Evolutionary conservation across 2,888 invertebrate species (phyloP).

Genomic region (Danaus chrysippus): DNA sequence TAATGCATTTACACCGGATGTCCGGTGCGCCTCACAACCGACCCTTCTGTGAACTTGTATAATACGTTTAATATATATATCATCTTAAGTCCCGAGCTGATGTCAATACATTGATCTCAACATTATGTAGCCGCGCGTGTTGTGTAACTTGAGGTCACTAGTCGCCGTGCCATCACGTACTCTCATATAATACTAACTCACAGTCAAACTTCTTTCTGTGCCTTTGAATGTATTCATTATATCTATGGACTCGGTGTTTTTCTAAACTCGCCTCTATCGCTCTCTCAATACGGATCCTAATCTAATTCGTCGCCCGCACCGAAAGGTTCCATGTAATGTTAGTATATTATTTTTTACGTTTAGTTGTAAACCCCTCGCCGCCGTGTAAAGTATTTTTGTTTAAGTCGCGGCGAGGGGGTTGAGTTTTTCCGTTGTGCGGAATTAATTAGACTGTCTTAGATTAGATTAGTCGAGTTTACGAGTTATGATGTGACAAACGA

Average conservation of each 20-base stretch:
- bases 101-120: conserved; percentile 65
- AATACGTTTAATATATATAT: conserved; percentile 31
- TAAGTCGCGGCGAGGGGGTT: conserved; percentile 64
- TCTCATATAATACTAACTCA: neutral
- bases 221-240: conserved; percentile 4
- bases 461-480: conserved; percentile 69
- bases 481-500: conserved; percentile 53
- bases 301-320: conserved; percentile 56
- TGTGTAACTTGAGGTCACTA: conserved; percentile 41
- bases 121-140: conserved; percentile 64
- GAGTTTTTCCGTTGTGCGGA: conserved; percentile 77
- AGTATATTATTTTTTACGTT: conserved; percentile 48
- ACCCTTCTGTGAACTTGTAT: conserved; percentile 32
- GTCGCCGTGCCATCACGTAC: conserved; percentile 53
- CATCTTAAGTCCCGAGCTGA: conserved; percentile 46
- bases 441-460: conserved; percentile 75
- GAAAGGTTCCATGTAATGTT: conserved; percentile 69
- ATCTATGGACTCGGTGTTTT: conserved; percentile 22
- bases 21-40: conserved; percentile 49
- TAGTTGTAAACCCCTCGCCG: conserved; percentile 60
- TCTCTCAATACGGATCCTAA: conserved; percentile 41
- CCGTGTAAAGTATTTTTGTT: conserved; percentile 57
- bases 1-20: conserved; percentile 48
- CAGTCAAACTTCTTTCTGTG: conserved; percentile 5
- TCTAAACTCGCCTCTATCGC: conserved; percentile 40